Conservation (phyloP, 2,113 vertebrate species). For the Misgurnus mizolepis region DNA sequence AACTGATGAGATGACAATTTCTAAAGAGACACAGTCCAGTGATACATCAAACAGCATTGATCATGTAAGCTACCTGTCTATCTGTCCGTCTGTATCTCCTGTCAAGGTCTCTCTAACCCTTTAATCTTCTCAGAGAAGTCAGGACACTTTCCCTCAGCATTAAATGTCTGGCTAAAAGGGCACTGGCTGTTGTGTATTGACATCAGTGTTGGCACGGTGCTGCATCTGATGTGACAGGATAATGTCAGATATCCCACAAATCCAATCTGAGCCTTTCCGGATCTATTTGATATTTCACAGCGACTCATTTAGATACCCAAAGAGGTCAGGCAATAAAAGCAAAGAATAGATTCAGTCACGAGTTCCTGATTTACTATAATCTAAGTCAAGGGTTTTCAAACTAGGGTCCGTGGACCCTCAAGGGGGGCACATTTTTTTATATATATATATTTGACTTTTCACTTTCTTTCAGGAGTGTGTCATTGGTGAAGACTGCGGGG, state of each 20-base stretch:
- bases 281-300: not conserved
- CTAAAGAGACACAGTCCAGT: constrained; percentile 70
- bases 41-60: constrained; percentile 75
- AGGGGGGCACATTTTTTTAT: not conserved
- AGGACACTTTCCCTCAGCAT: not conserved
- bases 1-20: constrained; percentile 72
- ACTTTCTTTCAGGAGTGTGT: constrained; percentile 80
- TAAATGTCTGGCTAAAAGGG: not conserved
- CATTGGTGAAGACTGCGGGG: constrained; percentile 84
- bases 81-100: not conserved
- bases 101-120: not conserved
- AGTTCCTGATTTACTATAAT: no score
- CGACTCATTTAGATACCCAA: no score
- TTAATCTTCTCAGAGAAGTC: constrained; percentile 5
- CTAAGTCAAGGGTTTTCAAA: no score
- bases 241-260: not conserved
- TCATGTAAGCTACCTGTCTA: constrained; percentile 73
- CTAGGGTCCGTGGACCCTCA: no score
- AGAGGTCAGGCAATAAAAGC: not conserved
- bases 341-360: not conserved
- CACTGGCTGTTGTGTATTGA: constrained; percentile 6
- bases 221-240: constrained; percentile 13
- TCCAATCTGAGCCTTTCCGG: not conserved
- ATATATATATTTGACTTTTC: constrained; percentile 8
- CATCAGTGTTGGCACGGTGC: constrained; percentile 10